Evolutionary conservation across 2,888 invertebrate genomes (phyloP), one percentile per base, ranked within the genome.

Genomic region (Notodonta ziczac): DNA sequence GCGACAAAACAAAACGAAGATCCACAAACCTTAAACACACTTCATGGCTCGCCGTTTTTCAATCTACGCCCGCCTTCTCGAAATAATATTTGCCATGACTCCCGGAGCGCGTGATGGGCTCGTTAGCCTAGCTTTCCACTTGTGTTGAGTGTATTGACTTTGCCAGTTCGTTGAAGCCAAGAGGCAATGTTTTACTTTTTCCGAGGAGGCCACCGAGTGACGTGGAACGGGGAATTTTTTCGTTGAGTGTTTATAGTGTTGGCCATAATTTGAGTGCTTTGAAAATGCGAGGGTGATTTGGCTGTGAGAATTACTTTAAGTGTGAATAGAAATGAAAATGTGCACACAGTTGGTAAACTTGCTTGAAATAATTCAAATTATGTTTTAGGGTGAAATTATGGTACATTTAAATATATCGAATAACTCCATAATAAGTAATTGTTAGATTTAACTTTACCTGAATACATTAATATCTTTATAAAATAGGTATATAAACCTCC

Each of bases 111-210:
- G 81, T 81, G 85, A 85, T 81, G 81, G 72, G 80, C 86, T 89
- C 89, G 89, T 89, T 89, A 89, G 82, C 77, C 76, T 72, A 73
- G 79, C 82, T 78, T 75, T 78, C 74, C 83, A 76, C 72, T 81
- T 75, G 79, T 78, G 78, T 75, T 73, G 82, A 84, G 82, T 81
- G 81, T 89, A 87, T 89, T 89, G 87, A 87, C 87, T 85, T 88
- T 87, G 73, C 80, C 87, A 86, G 88, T 88, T 89, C 89, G 89
- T 88, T 89, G 88, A 78, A 82, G 81, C 78, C 82, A 75, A 81
- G 74, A 73, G 76, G 74, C 77, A 71, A 74, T 81, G 81, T 83
- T 83, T 82, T 74, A 77, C 76, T 81, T 82, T 76, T 76, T 74
- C 74, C 66, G 56, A 57, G 71, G 63, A 66, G 64, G 62, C 68